Conservation (phyloP, 1,140 invertebrate genomes). For the Pissodes strobi region DNA sequence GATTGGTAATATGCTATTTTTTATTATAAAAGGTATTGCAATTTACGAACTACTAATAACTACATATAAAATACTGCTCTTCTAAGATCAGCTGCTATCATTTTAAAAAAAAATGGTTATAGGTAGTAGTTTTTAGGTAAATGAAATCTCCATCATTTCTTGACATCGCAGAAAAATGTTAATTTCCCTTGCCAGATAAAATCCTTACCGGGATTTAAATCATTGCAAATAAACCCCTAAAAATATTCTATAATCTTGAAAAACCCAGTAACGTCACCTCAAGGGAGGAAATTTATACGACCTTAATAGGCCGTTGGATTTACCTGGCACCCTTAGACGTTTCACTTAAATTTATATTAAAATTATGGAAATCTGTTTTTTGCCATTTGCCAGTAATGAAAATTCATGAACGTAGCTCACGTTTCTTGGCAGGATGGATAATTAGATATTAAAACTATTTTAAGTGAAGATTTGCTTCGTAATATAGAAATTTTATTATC, state of each 20-base stretch:
- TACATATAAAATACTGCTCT: too few species aligned
- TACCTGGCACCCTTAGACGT: slow-evolving; percentile 17
- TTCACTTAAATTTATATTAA: slow-evolving; percentile 26
- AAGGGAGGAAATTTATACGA: slow-evolving; percentile 12
- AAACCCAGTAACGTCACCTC: slow-evolving; percentile 1
- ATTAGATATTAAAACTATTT: slow-evolving; percentile 5
- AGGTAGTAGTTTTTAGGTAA: too few species aligned
- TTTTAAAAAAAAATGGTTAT: too few species aligned
- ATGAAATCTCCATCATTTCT: too few species aligned
- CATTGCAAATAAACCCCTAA: background rate
- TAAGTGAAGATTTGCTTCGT: background rate
- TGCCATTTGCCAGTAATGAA: slow-evolving; percentile 16
- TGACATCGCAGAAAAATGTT: too few species aligned
- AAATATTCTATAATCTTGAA: slow-evolving; percentile 11
- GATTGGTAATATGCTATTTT: too few species aligned
- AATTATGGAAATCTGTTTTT: slow-evolving; percentile 29
- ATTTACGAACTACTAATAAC: too few species aligned
- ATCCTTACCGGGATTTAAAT: background rate
- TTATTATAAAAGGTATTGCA: too few species aligned
- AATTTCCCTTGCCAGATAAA: too few species aligned
- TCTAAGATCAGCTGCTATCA: too few species aligned
- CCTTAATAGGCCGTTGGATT: slow-evolving; percentile 16
- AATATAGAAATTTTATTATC: too few species aligned
- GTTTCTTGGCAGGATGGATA: slow-evolving; percentile 5
- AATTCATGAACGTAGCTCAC: slow-evolving; percentile 14